Evolutionary conservation across 2,113 vertebrate species (phyloP), one percentile per base, ranked within the genome.

Genomic region (Triplophysa rosa): DNA sequence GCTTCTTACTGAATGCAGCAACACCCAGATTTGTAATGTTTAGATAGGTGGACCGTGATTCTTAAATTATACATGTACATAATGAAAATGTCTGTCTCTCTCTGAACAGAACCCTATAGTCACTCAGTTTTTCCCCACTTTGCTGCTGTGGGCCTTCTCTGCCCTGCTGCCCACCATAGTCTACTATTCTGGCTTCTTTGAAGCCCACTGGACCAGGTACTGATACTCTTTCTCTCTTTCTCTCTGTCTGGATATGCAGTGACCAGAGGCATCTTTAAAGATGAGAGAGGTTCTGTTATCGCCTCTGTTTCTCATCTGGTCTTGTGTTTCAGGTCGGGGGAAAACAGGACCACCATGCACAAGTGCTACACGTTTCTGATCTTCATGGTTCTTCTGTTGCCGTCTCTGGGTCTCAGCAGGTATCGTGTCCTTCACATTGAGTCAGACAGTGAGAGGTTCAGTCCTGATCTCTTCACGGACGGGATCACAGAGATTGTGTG

Each of bases 351-450:
- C 0, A 99, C 97, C 1, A 99, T 99, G 97, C 97, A 98, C 85
- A 99, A 99, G 67, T 99, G 97, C 80, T 99, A 99, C 90, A 98
- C 97, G 21, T 99, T 99, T 89, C 94, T 99, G 85, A 97, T 98
- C 91, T 98, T 99, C 86, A 99, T 99, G 97, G 97, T 99, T 26
- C 91, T 99, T 84, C 91, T 99, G 67, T 91, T 99, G 85, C 97
- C 97, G 0, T 99, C 97, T 0, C 92, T 98, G 37, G 97, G 97
- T 24, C 93, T 99, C 85, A 99, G 95, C 96, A 98, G 97, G 97
- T 99, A 87, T 47, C 7, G 17, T 56, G 52, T 56, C 54, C 54
- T n/a, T 8, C 52, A 56, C 17, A 7, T 56, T 17, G 33, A 37
- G 33, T 37, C 33, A 37, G 6, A 37, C 0, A 37, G 33, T 37